Percentiles rank a stretch among this genome's conserved stretches.
Conservation (phyloP, 2,888 invertebrate species). For the Muschampia plurimacula region DNA sequence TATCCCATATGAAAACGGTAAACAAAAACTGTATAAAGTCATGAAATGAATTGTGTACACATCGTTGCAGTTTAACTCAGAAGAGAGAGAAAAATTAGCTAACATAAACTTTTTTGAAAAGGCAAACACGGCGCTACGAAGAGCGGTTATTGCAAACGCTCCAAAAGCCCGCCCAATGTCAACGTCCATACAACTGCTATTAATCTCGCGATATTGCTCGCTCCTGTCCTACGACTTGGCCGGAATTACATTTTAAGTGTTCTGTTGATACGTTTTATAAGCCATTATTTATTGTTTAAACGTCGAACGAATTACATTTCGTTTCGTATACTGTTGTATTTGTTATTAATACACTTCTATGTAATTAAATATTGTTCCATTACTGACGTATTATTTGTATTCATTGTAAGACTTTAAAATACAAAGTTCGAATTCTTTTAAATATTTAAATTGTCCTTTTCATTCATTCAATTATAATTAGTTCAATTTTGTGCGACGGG, state of each 20-base stretch:
- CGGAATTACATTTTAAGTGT: conserved; percentile 38
- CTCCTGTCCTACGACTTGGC: conserved; percentile 38
- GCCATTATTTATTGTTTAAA: conserved; percentile 34
- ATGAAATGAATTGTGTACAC: not conserved
- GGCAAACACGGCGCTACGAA: conserved; percentile 22
- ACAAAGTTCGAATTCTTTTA: not conserved
- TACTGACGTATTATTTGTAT: not conserved
- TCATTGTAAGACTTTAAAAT: not conserved
- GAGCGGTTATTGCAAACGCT: conserved; percentile 32
- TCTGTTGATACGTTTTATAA: conserved; percentile 29
- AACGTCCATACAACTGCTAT: conserved; percentile 45
- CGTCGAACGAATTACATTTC: conserved; percentile 26
- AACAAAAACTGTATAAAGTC: too few relatives aligned
- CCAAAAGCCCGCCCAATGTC: conserved; percentile 40
- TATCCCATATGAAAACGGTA: too few relatives aligned
- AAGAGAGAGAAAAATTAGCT: not conserved
- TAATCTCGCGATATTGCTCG: conserved; percentile 46
- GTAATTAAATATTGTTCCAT: conserved; percentile 7
- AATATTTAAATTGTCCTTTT: not conserved
- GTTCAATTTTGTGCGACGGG: too few relatives aligned
- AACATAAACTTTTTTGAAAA: conserved; percentile 31
- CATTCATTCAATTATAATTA: not conserved
- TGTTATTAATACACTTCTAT: not conserved
- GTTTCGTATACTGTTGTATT: not conserved
- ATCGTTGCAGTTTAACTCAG: not conserved